Base-by-base conservation (phyloP, 2,113 vertebrate genomes). In the Strigops habroptila region DNA sequence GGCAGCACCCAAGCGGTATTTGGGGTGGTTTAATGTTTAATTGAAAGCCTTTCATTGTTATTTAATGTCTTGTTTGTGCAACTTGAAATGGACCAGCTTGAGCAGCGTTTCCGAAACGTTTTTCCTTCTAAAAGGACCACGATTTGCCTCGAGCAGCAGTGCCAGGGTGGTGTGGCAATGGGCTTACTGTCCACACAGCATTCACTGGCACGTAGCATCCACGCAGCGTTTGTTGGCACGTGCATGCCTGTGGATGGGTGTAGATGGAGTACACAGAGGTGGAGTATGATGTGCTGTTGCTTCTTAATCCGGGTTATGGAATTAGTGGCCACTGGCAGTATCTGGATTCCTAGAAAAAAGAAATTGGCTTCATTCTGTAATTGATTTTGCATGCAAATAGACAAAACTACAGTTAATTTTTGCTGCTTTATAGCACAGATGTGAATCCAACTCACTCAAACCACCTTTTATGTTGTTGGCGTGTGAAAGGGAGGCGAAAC, bases 41-140 rank as follows among this genome's bases (percentile, higher is more conserved):
- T 53, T 70, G 59, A 25, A 68, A 87, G 74, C 0, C 0, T 88
- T 95, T 86, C 49, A 81, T 92, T 97, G 95, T 88, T 91, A 35
- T 70, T 94, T 84, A 75, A 91, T 51, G 80, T 43, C 86, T 94
- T 88, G 73, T 93, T 96, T 95, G 91, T 93, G 80, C 55, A 0
- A 43, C 93, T 90, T 71, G 6, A 80, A 94, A 81, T 6, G 82
- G 69, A 69, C n/a, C 71, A 44, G 63, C 63, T 86, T 25, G 88
- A 83, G 14, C 55, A 17, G 86, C 0, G 1, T 65, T 95, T 96
- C 93, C 22, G 3, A 92, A 86, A 52, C 21, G 25, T 67, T 84
- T 82, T 90, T 15, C 82, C 73, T 81, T 57, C 59, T 17, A 5
- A 57, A 81, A 16, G 11, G 55, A 8, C 0, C 0, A 4, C 9